phyloP scores from a whole-genome alignment of 2,797 vertebrate species.

The Toxotes lorentzi region DNA sequence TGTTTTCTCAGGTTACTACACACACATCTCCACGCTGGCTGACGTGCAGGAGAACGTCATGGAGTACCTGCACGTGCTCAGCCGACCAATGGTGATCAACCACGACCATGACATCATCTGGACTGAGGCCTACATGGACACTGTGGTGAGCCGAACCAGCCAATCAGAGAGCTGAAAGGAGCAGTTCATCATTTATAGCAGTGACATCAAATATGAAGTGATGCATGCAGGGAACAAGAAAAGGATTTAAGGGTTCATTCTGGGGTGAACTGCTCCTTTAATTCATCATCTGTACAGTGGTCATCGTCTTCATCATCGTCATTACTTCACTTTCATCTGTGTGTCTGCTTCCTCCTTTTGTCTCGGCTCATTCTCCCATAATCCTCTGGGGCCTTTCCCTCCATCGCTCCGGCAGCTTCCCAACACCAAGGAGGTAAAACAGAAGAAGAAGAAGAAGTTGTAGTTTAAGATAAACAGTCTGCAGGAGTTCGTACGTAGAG shows the following conservation, averaged over 20 bases:
- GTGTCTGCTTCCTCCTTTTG: slow-evolving; percentile 54
- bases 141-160: slow-evolving; percentile 85
- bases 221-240: neutral
- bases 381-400: slow-evolving; percentile 61
- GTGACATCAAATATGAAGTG: neutral
- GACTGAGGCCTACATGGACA: slow-evolving; percentile 99
- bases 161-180: slow-evolving; percentile 40
- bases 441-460: neutral
- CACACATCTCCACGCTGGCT: slow-evolving; percentile 95
- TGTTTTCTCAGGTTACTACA: slow-evolving; percentile 91
- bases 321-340: slow-evolving; percentile 51
- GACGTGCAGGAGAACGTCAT: slow-evolving; percentile 99
- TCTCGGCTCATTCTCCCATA: slow-evolving; percentile 57
- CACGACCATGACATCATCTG: slow-evolving; percentile 97
- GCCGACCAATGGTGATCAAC: slow-evolving; percentile 98
- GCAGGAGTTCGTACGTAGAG: neutral
- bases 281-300: neutral
- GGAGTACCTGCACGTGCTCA: slow-evolving; percentile 98
- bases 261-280: slow-evolving; percentile 5
- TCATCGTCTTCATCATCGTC: slow-evolving; percentile 25
- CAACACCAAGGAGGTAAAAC: slow-evolving; percentile 91
- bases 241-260: neutral
- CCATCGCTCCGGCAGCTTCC: slow-evolving; percentile 84
- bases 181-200: neutral
- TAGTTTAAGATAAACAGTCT: neutral